phyloP scores from a whole-genome alignment of 2,888 invertebrate species.

The Saturnia pavonia region DNA sequence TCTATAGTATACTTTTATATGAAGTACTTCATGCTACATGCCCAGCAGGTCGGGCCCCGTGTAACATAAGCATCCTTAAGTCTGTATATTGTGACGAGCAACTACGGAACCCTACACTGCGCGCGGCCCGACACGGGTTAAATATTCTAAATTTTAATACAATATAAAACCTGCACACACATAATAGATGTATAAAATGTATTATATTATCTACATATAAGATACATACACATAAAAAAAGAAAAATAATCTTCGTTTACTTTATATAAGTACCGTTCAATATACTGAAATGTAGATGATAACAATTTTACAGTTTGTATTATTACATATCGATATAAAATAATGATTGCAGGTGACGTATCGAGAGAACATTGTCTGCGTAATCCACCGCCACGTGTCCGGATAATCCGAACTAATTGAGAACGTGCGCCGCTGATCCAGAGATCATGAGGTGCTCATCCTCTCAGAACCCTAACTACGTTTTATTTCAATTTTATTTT shows the following conservation, averaged over 20 bases:
- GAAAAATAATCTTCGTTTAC: neutral
- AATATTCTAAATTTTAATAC: no score
- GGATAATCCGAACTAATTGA: conserved; percentile 77
- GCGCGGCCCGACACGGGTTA: no score
- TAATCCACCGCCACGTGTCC: conserved; percentile 70
- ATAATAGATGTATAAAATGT: no score
- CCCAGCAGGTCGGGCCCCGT: no score
- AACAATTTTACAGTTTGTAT: neutral
- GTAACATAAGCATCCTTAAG: no score
- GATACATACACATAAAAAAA: no score
- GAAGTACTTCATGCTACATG: no score
- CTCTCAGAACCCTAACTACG: conserved; percentile 25
- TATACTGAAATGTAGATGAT: neutral
- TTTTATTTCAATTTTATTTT: conserved; percentile 12
- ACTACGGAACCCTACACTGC: no score
- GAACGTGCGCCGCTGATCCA: conserved; percentile 65
- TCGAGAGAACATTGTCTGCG: conserved; percentile 14
- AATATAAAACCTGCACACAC: no score
- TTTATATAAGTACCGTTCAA: neutral
- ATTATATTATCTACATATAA: no score
- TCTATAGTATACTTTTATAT: no score
- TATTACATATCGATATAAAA: conserved; percentile 32
- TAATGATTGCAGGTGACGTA: conserved; percentile 37
- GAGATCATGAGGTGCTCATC: conserved; percentile 71
- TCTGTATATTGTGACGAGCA: no score